Evolutionary conservation across 2,888 invertebrate genomes (phyloP), one percentile per base, ranked within the genome.

Genomic region (Plebejus anna): DNA sequence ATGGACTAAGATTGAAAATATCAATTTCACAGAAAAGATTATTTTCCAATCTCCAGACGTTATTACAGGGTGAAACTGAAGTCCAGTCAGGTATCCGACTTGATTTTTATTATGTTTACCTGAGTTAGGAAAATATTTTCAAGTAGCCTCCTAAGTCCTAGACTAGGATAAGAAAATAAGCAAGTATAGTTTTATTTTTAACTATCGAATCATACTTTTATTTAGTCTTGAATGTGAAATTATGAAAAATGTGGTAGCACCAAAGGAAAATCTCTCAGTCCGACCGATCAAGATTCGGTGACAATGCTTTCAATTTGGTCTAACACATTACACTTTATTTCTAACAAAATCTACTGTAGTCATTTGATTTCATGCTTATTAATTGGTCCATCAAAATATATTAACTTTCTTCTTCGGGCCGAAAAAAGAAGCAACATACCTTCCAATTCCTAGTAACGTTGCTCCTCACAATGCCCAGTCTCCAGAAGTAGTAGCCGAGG

Each of bases 361-460:
- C 22, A 22, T 22, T 22, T 22, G 22, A 22, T 22, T 22, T 22
- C 22, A 22, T 22, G 22, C 0, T 22, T 22, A 22, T 22, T 22
- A 22, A 22, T 22, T 22, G 22, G 22, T 22, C 22, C 22, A 22
- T 22, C 22, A 22, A 22, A 22, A 22, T 22, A 22, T 22, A 22
- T 22, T 22, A 22, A 22, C 22, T 22, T 22, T 22, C 13, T 55
- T 55, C 13, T 57, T 57, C 4, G 51, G 13, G 13, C 51, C 4
- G 51, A 51, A 11, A 5, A 51, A 78, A 66, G 38, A 28, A 0
- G 4, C n/a, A n/a, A 4, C 9, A 22, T 7, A 97, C 96, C 90
- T 95, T 95, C 85, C 96, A 98, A 90, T 98, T 98, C 73, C 96
- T 94, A 42, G 97, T 96, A 79, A 96, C 95, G 81, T 97, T 97